These are phyloP conservation scores for Lathronympha strigana DNA, from an alignment of 2,888 invertebrate species.

Conservation along the genomic window DNA sequence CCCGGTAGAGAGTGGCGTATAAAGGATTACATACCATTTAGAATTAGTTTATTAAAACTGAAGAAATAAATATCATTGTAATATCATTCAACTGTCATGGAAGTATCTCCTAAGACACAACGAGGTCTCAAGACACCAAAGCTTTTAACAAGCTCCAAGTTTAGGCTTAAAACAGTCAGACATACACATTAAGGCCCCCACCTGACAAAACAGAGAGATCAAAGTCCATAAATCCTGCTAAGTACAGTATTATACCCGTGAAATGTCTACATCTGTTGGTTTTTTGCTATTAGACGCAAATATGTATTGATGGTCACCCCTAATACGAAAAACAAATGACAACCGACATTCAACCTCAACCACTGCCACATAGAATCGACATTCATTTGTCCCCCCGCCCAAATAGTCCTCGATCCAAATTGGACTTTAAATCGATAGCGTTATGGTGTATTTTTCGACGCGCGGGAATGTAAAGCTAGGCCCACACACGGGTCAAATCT, in stretches of 20 bases:
- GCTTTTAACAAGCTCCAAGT: constrained; percentile 20
- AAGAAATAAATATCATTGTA: too few relatives aligned
- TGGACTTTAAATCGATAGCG: constrained; percentile 37
- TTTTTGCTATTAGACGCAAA: constrained; percentile 81
- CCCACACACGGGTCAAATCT: constrained; percentile 68
- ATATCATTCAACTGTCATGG: background rate
- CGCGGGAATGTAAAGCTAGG: constrained; percentile 32
- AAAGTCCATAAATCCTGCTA: constrained; percentile 79
- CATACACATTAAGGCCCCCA: constrained; percentile 25
- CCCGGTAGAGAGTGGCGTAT: too few relatives aligned
- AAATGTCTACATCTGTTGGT: constrained; percentile 83
- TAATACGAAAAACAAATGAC: constrained; percentile 57
- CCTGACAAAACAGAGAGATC: constrained; percentile 58
- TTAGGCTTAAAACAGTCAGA: constrained; percentile 19
- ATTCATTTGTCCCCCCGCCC: constrained; percentile 8
- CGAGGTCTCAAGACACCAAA: background rate
- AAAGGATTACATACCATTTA: too few relatives aligned
- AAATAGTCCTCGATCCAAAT: constrained; percentile 20
- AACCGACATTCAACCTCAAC: constrained; percentile 42
- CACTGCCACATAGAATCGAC: background rate
- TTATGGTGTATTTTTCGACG: constrained; percentile 43
- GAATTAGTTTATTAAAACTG: too few relatives aligned
- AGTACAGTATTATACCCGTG: constrained; percentile 83
- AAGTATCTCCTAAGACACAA: background rate
- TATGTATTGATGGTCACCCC: constrained; percentile 70